Percentiles rank a stretch among this genome's conserved stretches.
Evolutionary conservation across 2,888 invertebrate species (phyloP).

Genomic region (Mystacides longicornis): DNA sequence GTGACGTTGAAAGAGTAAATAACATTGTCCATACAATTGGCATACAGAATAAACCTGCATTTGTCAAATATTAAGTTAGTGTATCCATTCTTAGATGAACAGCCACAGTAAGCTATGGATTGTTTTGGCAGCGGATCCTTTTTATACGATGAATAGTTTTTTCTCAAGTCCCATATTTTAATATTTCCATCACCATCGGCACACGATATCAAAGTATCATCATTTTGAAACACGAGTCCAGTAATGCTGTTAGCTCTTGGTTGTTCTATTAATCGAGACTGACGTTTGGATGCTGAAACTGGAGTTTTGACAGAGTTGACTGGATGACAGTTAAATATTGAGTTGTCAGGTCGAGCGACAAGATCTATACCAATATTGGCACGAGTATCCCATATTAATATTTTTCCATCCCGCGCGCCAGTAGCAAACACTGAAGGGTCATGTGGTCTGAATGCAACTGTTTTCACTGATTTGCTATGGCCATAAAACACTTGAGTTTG

Average conservation of each 20-base stretch:
- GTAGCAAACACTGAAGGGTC: slow-evolving; percentile 76
- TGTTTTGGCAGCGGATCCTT: slow-evolving; percentile 65
- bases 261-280: slow-evolving; percentile 39
- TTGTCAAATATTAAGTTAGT: slow-evolving; percentile 72
- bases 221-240: slow-evolving; percentile 75
- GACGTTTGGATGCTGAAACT: slow-evolving; percentile 44
- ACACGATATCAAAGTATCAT: slow-evolving; percentile 70
- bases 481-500: slow-evolving; percentile 57
- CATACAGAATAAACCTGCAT: slow-evolving; percentile 62
- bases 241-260: slow-evolving; percentile 69
- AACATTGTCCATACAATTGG: slow-evolving; percentile 79
- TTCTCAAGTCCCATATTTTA: slow-evolving; percentile 82
- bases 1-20: slow-evolving; percentile 80
- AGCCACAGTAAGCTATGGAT: slow-evolving; percentile 66
- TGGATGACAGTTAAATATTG: slow-evolving; percentile 60
- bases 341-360: slow-evolving; percentile 56
- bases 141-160: slow-evolving; percentile 64
- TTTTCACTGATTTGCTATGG: slow-evolving; percentile 77
- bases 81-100: slow-evolving; percentile 61
- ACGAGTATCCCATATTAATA: slow-evolving; percentile 78
- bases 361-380: slow-evolving; percentile 38
- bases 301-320: slow-evolving; percentile 44
- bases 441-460: slow-evolving; percentile 63
- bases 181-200: slow-evolving; percentile 82
- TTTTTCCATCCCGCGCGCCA: slow-evolving; percentile 80